A percentile compares a stretch with the other conserved stretches of the same genome.
Conservation (phyloP, 1,140 invertebrate species). For the Arion vulgaris region DNA sequence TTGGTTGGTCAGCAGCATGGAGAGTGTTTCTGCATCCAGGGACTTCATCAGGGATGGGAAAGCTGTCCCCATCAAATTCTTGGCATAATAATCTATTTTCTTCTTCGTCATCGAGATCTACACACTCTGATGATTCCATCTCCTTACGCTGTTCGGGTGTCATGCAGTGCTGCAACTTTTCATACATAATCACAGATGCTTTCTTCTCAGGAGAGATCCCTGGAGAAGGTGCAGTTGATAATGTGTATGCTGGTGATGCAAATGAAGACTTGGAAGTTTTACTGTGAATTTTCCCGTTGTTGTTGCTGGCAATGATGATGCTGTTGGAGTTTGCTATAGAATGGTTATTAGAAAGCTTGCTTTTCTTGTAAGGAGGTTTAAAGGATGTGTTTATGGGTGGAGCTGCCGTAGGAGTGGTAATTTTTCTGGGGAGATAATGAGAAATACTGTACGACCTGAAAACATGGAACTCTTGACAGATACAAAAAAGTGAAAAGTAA, state of each 20-base stretch:
- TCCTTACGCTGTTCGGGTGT: neutral
- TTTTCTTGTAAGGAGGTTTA: conserved; percentile 43
- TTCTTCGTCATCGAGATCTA: conserved; percentile 1
- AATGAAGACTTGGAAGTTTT: neutral
- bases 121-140: neutral
- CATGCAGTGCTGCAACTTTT: neutral
- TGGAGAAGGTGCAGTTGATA: neutral
- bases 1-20: neutral
- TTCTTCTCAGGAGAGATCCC: neutral
- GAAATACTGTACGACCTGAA: too few species aligned
- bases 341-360: conserved; percentile 17
- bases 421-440: too few species aligned
- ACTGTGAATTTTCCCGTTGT: neutral
- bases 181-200: neutral
- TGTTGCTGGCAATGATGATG: neutral
- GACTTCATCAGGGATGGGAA: neutral
- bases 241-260: conserved; percentile 1
- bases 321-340: neutral
- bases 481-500: too few species aligned
- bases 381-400: neutral
- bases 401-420: too few species aligned
- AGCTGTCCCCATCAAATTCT: neutral
- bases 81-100: conserved; percentile 5
- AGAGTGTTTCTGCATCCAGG: neutral
- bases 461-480: too few species aligned